phyloP scores from a whole-genome alignment of 2,113 vertebrate species.

The Tympanuchus pallidicinctus region DNA sequence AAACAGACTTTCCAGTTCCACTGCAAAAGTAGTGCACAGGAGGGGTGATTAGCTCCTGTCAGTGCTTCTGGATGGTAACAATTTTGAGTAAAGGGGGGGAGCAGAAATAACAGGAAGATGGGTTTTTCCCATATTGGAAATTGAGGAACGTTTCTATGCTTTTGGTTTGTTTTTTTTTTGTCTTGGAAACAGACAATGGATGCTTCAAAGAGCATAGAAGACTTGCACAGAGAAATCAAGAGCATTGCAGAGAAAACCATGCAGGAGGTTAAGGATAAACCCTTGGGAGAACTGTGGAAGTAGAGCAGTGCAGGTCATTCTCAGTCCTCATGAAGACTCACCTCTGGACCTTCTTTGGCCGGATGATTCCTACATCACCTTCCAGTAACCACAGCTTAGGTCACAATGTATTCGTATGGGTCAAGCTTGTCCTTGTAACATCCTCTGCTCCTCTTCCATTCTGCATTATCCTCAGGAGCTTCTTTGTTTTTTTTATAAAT shows the following conservation, averaged over 20 bases:
- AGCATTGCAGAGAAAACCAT: slow-evolving; percentile 76
- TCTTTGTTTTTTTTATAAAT: not conserved
- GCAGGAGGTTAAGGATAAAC: slow-evolving; percentile 57
- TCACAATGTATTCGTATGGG: not conserved
- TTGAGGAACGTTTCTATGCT: not conserved
- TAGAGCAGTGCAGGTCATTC: slow-evolving; percentile 14
- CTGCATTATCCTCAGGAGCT: not conserved
- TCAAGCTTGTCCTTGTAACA: not conserved
- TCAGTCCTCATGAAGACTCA: not conserved
- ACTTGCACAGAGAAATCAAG: slow-evolving; percentile 85
- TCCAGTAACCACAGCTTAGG: not conserved
- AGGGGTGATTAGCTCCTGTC: not conserved
- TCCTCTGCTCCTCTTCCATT: not conserved
- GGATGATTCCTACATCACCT: not conserved
- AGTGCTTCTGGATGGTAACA: not conserved
- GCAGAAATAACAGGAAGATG: not conserved
- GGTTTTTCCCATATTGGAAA: not conserved
- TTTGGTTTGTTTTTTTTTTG: not conserved
- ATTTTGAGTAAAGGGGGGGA: not conserved
- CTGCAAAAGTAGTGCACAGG: not conserved
- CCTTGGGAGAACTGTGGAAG: slow-evolving; percentile 88
- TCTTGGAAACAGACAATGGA: slow-evolving; percentile 82
- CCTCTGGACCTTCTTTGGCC: not conserved
- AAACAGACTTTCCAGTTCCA: not conserved
- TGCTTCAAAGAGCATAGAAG: slow-evolving; percentile 86